These are phyloP conservation scores for Poliocrania exsul DNA, from an alignment of 2,797 vertebrate genomes.

Conservation along the genomic window DNA sequence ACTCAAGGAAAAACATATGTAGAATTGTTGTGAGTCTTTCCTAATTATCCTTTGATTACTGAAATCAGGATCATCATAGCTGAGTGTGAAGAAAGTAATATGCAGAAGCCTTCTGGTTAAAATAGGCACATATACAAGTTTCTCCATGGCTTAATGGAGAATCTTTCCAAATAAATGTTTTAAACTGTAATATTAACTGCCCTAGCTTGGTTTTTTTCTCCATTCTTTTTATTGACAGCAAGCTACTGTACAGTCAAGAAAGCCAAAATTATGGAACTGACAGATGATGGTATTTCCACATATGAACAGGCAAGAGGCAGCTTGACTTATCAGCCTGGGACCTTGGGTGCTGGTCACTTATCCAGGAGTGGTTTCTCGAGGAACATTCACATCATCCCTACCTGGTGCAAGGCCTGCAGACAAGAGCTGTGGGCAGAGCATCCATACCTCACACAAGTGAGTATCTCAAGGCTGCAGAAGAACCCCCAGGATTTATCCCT, in stretches of 20 bases:
- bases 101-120: neutral
- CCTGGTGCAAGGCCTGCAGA: neutral
- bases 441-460: neutral
- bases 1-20: neutral
- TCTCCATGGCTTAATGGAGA: neutral
- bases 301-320: neutral
- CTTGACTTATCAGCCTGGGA: neutral
- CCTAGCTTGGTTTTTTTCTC: neutral
- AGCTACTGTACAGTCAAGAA: neutral
- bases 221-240: neutral
- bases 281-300: neutral
- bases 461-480: neutral
- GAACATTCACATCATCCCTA: accelerated
- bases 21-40: neutral
- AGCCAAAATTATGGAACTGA: neutral
- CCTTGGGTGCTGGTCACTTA: neutral
- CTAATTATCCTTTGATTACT: neutral
- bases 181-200: neutral
- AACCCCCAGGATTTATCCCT: neutral
- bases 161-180: neutral
- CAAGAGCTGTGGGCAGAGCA: neutral
- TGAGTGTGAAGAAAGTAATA: accelerated
- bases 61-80: neutral
- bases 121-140: accelerated
- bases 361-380: neutral